Conservation (phyloP, 2,113 vertebrate species). For the Gymnorhina tibicen region DNA sequence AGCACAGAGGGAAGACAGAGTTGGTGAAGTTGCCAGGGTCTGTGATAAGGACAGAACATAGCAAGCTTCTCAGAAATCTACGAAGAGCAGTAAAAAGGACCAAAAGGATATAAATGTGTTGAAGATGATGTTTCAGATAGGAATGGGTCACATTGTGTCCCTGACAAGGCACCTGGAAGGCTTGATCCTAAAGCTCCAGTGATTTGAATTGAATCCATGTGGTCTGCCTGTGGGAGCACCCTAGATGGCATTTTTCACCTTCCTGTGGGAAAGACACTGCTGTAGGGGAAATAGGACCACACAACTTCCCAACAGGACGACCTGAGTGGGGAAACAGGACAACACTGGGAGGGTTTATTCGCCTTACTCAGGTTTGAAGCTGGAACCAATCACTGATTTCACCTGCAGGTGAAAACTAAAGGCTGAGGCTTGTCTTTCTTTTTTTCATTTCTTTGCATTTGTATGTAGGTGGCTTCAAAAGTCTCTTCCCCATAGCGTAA, state of each 20-base stretch:
- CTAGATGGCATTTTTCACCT: background rate
- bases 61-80: background rate
- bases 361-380: background rate
- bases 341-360: background rate
- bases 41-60: background rate
- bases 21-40: background rate
- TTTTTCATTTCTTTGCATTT: background rate
- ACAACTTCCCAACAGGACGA: background rate
- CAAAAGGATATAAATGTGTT: background rate
- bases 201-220: background rate
- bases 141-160: accelerated
- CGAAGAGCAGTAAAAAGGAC: background rate
- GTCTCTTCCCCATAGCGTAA: background rate
- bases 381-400: background rate
- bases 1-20: background rate
- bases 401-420: background rate
- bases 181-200: background rate
- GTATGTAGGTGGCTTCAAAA: background rate
- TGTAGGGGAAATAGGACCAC: background rate
- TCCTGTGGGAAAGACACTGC: background rate
- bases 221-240: background rate
- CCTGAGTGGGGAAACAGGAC: background rate
- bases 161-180: background rate
- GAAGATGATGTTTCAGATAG: background rate
- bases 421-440: background rate